Percentiles rank a stretch among this genome's conserved stretches.
Conservation (phyloP, 2,113 vertebrate species). For the Anoplopoma fimbria region DNA sequence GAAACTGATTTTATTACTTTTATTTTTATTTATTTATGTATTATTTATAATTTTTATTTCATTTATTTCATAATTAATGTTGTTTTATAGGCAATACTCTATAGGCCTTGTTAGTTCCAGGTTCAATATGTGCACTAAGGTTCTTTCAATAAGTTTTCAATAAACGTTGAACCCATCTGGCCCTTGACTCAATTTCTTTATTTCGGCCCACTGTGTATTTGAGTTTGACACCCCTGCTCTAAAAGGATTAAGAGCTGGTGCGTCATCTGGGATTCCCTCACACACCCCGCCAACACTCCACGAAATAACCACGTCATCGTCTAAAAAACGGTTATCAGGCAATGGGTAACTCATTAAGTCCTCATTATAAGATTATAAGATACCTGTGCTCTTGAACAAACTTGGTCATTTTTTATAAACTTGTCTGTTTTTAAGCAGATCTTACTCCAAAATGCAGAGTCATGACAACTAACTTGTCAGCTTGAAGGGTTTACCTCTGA, state of each 20-base stretch:
- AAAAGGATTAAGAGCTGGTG: slow-evolving; percentile 53
- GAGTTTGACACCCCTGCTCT: too few species aligned
- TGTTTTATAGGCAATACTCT: too few species aligned
- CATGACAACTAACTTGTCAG: not conserved
- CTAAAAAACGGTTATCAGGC: slow-evolving; percentile 7
- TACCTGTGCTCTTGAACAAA: not conserved
- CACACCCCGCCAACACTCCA: not conserved
- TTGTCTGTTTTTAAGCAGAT: not conserved
- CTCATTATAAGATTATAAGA: slow-evolving; percentile 2
- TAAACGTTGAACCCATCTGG: too few species aligned
- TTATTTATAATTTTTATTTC: too few species aligned
- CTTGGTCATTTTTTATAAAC: not conserved
- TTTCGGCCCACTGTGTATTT: too few species aligned
- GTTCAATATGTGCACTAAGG: too few species aligned
- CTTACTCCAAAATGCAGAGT: not conserved
- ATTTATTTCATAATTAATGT: too few species aligned
- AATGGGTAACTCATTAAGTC: not conserved
- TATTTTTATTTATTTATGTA: too few species aligned
- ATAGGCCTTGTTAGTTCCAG: too few species aligned
- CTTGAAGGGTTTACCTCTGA: slow-evolving; percentile 60
- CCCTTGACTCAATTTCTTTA: too few species aligned
- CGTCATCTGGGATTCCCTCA: slow-evolving; percentile 57
- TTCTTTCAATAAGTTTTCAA: too few species aligned
- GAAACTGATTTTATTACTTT: too few species aligned
- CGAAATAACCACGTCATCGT: not conserved